These are phyloP conservation scores for Actenoides hombroni DNA, from an alignment of 2,113 vertebrate genomes.

Conservation along the genomic window DNA sequence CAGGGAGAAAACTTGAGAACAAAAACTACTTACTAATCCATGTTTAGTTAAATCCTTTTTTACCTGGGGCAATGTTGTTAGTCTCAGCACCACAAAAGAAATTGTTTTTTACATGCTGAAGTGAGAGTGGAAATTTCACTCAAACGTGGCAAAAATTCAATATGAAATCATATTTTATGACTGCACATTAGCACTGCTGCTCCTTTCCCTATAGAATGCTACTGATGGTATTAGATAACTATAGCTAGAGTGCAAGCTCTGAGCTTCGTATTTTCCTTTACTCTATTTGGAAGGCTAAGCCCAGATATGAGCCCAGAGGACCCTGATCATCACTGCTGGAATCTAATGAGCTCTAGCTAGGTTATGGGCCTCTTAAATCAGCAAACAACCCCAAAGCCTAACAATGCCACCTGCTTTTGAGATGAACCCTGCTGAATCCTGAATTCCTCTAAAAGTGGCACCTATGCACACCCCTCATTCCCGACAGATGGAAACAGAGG, in stretches of 20 bases:
- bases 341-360: conserved; percentile 15
- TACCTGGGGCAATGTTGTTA: neutral
- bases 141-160: neutral
- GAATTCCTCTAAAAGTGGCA: neutral
- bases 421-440: neutral
- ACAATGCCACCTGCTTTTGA: neutral
- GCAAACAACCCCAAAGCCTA: neutral
- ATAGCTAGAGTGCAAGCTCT: neutral
- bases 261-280: neutral
- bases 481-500: neutral
- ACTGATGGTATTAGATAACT: neutral
- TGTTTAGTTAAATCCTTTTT: conserved; percentile 24
- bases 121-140: neutral
- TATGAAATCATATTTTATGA: neutral
- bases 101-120: neutral
- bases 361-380: conserved; percentile 22
- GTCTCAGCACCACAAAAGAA: neutral
- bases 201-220: neutral
- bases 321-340: neutral
- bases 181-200: neutral
- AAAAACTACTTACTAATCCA: neutral
- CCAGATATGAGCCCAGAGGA: neutral
- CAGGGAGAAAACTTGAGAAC: neutral
- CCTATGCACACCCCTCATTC: neutral
- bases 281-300: neutral